Base-by-base conservation (phyloP, 2,797 vertebrate genomes). In the Taenioides sp. region DNA sequence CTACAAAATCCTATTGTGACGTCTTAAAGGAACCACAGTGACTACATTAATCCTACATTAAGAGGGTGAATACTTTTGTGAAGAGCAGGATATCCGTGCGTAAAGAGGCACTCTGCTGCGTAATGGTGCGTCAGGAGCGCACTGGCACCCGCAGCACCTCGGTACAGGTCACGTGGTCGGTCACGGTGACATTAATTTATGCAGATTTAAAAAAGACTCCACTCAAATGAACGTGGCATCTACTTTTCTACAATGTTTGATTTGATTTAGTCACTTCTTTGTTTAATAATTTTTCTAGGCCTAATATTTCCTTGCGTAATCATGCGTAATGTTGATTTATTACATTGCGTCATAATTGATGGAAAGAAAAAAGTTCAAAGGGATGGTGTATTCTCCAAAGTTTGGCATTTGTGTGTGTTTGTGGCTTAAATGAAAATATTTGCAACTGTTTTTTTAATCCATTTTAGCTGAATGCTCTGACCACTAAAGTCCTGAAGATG, bases 21-120 rank as follows among this genome's bases (percentile, higher is more conserved):
- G 43, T 5, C 4, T 49, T 9, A 17, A 65, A 27, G 23, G 43
- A n/a, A 0, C 23, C 64, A 5, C 64, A 7, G 64, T 7, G 16
- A 49, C 2, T 0, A 5, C 14, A 50, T 3, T 27, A 0, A 3
- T 18, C 17, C 12, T 18, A 2, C 2, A 28, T 18, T 5, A 17
- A 27, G 1, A 3, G 23, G 14, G 20, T 22, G n/a, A 18, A 37
- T 7, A 52, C 5, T 27, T 37, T 49, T 57, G 60, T 57, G 1
- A 0, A 14, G 25, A 4, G 28, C 54, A 6, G 20, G 3, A 7
- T 10, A 1, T 60, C 67, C 75, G 69, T 83, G 83, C 84, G 84
- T 89, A 89, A 85, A 77, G 25, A 28, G 68, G 27, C 37, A 34
- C 20, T 66, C 43, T 49, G 0, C 22, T 84, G 79, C 73, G 76